Evolutionary conservation across 2,797 vertebrate genomes (phyloP), one percentile per base, ranked within the genome.

Genomic region (Otolemur crassicaudatus): DNA sequence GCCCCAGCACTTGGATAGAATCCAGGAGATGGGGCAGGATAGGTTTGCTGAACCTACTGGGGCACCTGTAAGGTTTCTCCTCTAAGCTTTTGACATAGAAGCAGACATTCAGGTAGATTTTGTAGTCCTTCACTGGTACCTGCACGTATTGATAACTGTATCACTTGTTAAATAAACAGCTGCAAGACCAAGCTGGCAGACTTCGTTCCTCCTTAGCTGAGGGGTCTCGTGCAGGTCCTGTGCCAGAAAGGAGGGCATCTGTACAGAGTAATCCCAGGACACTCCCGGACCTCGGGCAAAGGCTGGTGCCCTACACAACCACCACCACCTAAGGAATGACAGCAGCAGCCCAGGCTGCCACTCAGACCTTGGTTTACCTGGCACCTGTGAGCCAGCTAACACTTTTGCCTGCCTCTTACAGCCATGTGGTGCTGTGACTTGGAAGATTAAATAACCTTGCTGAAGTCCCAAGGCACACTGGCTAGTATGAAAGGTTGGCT

Each of bases 1-100:
- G 27, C 11, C 22, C 22, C 6, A 37, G 4, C 34, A 4, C 0
- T 2, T 46, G 61, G 5, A 27, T 12, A 3, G 8, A 19, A 25
- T 34, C 37, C 40, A 19, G 7, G 29, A 34, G 13, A 34, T 0
- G 10, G 34, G 19, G 46, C 43, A 9, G 16, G 34, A 9, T 2
- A 14, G 25, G 5, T 12, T 29, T 17, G 12, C 2, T 31, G 16
- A 20, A 3, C 4, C 13, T 75, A 16, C 14, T 25, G 67, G n/a
- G 31, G 10, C 3, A 12, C 13, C 0, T 73, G 20, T 56, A 8
- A 69, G 29, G 9, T 34, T 85, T 53, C 49, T 49, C 43, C 13
- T 75, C 49, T 46, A 20, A 58, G 29, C 20, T 29, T 53, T 73
- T 61, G 77, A 34, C 23, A 7, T 3, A 67, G 29, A 72, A 61